Evolutionary conservation across 2,888 invertebrate species (phyloP), one percentile per base, ranked within the genome.

Genomic region (Stenotaenia linearis): DNA sequence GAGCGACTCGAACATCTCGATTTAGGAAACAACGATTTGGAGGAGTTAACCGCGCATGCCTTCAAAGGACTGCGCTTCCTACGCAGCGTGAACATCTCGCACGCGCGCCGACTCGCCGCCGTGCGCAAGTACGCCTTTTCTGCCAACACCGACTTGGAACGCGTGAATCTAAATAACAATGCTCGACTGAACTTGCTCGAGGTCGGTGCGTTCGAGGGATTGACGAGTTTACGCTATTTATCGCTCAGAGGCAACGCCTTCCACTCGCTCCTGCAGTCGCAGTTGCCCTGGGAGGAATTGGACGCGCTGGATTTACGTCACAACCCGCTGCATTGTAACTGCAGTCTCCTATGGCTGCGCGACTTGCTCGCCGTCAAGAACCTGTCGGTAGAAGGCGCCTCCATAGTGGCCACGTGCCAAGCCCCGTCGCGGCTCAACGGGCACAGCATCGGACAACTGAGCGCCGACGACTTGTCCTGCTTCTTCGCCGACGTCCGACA

Each of bases 261-360:
- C 81, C 90, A 90, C 83, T 91, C 92, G 0, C 87, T 95, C 9
- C 93, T 93, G 85, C 77, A 92, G 92, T 0, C 91, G 92, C 32
- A 92, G 93, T 86, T 93, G 94, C 84, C 81, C 23, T 83, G 83
- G 83, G 94, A 95, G 85, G 91, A 92, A 83, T 87, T 95, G 83
- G 90, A 91, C 84, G 90, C 90, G 80, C 88, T 95, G 37, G 90
- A 91, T 82, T 89, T 95, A 78, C 92, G 93, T 37, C 93, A 93
- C 35, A 95, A 95, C 87, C 94, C 94, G 0, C 89, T 95, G 82
- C 89, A 91, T 81, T 95, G 95, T 87, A 95, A 95, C 86, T 95
- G 95, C 85, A 94, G 94, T 78, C 87, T 95, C 80, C 89, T 93
- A 81, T 95, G 95, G 95, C 88, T 95, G 77, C 32, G 80, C 28